Base-by-base conservation (phyloP, 2,797 vertebrate genomes). In the Cryptoblepharus egeriae region DNA sequence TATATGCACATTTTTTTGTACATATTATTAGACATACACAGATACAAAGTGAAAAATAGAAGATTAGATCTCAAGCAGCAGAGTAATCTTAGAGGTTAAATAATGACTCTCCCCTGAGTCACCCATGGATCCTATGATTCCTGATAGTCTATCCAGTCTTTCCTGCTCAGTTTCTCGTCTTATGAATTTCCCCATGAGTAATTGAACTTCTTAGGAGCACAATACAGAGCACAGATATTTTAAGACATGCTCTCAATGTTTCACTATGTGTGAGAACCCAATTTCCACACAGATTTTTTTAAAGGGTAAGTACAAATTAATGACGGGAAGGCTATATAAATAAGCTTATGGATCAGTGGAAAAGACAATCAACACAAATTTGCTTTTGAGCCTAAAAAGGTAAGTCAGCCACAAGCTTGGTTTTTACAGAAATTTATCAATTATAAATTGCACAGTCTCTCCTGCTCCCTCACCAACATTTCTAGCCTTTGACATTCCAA, bases 1-100 rank as follows among this genome's bases (percentile, higher is more conserved):
- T 91, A 85, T 78, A 92, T 91, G 86, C 78, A 93, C 85, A 88
- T 91, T 85, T 86, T n/a, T 92, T 76, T 88, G 9, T 85, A 88
- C 85, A 89, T 89, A 86, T 89, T 93, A 91, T 92, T 90, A 92
- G 76, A n/a, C 75, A 18, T 42, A 85, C 15, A 85, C 88, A 45
- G 63, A 82, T 80, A 92, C 13, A 57, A 87, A 88, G 75, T 88
- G 74, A 75, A 88, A 91, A 83, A 81, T 79, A 88, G 35, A 49
- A 87, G 65, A 86, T 88, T 88, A 87, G 15, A 76, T 89, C 63
- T 87, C 83, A 93, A 22, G 24, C 63, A 88, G 16, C 18, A 81
- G 45, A 83, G 88, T 90, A 88, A 28, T 55, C 78, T 85, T 69
- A 88, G 77, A 91, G 76, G 77, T 89, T 91, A 93, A 88, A 68